phyloP scores from a whole-genome alignment of 2,888 invertebrate genomes.

The Blomia tropicalis region DNA sequence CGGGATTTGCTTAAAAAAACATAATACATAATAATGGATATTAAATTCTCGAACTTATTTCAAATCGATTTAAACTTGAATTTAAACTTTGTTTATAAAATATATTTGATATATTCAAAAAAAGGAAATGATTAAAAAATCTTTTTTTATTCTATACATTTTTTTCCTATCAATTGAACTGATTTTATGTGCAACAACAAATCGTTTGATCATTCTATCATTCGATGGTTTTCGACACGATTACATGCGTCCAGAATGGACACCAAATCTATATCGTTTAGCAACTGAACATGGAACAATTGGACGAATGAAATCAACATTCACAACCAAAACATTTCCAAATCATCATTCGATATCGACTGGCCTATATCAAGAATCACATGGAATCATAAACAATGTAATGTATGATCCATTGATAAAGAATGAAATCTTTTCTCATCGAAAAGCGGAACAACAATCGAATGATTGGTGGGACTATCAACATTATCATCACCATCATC shows the following conservation, averaged over 20 bases:
- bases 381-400: slow-evolving; percentile 50
- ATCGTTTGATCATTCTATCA: slow-evolving; percentile 34
- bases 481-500: too few relatives aligned
- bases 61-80: too few relatives aligned
- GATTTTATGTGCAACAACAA: too few relatives aligned
- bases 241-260: slow-evolving; percentile 32
- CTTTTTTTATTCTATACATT: too few relatives aligned
- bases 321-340: slow-evolving; percentile 51
- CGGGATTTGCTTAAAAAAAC: too few relatives aligned
- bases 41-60: too few relatives aligned
- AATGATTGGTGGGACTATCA: not conserved
- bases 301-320: slow-evolving; percentile 33
- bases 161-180: too few relatives aligned
- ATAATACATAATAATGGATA: too few relatives aligned
- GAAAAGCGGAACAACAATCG: slow-evolving; percentile 41
- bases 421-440: slow-evolving; percentile 32
- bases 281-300: slow-evolving; percentile 32
- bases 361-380: slow-evolving; percentile 50
- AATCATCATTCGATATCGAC: slow-evolving; percentile 57
- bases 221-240: slow-evolving; percentile 38
- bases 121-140: too few relatives aligned
- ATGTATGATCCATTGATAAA: slow-evolving; percentile 42
- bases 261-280: slow-evolving; percentile 34
- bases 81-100: too few relatives aligned
- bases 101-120: too few relatives aligned